Percentiles rank a stretch among this genome's conserved stretches.
phyloP scores from a whole-genome alignment of 2,113 vertebrate genomes.

The Cottus gobio region DNA sequence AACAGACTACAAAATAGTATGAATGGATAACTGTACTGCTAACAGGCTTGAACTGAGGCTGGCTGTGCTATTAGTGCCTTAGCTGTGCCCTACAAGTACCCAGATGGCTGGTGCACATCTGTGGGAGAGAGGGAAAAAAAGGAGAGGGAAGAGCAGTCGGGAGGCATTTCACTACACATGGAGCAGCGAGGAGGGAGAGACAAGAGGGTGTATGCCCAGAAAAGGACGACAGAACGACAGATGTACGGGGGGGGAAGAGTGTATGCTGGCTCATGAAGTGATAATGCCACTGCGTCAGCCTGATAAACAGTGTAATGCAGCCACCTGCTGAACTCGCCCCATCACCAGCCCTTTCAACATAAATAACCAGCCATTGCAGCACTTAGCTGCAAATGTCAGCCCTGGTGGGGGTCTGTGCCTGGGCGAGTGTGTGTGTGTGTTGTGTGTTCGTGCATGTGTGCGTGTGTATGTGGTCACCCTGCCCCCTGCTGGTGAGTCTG shows the following conservation, averaged over 20 bases:
- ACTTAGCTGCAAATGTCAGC: slow-evolving; percentile 77
- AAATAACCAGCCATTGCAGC: slow-evolving; percentile 74
- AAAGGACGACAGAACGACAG: slow-evolving; percentile 53
- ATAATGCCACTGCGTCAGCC: slow-evolving; percentile 65
- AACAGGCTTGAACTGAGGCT: slow-evolving; percentile 36
- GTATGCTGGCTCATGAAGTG: slow-evolving; percentile 60
- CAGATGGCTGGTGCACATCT: slow-evolving; percentile 69
- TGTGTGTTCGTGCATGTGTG: slow-evolving; percentile 1
- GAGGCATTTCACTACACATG: slow-evolving; percentile 60
- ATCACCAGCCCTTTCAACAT: slow-evolving; percentile 65
- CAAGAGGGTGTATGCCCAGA: slow-evolving; percentile 43
- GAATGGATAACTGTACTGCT: slow-evolving; percentile 32
- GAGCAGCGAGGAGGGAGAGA: slow-evolving; percentile 47
- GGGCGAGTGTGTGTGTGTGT: slow-evolving; percentile 31
- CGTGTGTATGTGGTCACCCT: slow-evolving; percentile 53
- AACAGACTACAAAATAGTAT: slow-evolving; percentile 6
- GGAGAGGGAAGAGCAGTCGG: slow-evolving; percentile 57
- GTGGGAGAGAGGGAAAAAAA: slow-evolving; percentile 50
- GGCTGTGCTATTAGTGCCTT: slow-evolving; percentile 40
- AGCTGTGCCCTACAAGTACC: slow-evolving; percentile 53
- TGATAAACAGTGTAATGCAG: slow-evolving; percentile 76
- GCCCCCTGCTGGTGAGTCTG: slow-evolving; percentile 75
- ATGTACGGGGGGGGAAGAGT: slow-evolving; percentile 25
- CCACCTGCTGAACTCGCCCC: slow-evolving; percentile 73
- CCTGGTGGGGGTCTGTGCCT: slow-evolving; percentile 58